Evolutionary conservation across 1,140 invertebrate species (phyloP).

Genomic region (Episyrphus balteatus): DNA sequence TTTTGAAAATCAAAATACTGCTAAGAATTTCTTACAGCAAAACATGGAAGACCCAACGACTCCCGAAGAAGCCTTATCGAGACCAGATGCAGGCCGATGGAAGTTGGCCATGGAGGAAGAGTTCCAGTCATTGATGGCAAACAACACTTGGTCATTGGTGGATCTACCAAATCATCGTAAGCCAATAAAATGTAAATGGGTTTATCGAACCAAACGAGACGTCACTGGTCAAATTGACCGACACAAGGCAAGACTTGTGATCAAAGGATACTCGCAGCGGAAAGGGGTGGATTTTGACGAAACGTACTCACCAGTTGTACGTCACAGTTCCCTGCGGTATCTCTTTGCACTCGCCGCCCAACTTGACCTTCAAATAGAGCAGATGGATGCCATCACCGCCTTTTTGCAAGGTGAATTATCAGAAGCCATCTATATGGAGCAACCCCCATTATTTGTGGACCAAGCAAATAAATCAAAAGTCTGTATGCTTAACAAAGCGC

Average conservation of each 20-base stretch:
- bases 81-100: slow-evolving; percentile 2
- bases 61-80: slow-evolving; percentile 7
- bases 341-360: slow-evolving; percentile 11
- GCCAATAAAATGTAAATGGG: slow-evolving; percentile 23
- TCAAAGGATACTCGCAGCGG: slow-evolving; percentile 5
- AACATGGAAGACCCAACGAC: neutral
- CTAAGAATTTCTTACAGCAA: too few relatives aligned
- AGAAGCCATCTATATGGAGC: slow-evolving; percentile 33
- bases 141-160: too few relatives aligned
- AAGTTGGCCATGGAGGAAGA: too few relatives aligned
- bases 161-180: slow-evolving; percentile 14
- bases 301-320: slow-evolving; percentile 4
- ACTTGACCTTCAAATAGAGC: slow-evolving; percentile 11
- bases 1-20: too few relatives aligned
- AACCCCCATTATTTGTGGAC: slow-evolving; percentile 16
- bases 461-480: slow-evolving; percentile 7
- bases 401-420: slow-evolving; percentile 21
- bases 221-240: slow-evolving; percentile 10
- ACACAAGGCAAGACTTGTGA: slow-evolving; percentile 30
- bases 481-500: slow-evolving; percentile 11
- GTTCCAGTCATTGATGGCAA: too few relatives aligned
- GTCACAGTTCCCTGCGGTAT: slow-evolving; percentile 7
- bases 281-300: slow-evolving; percentile 3
- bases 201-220: slow-evolving; percentile 25
- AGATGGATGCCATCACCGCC: slow-evolving; percentile 17